Evolutionary conservation across 2,888 invertebrate genomes (phyloP).

Genomic region (Drosophila engyochracea): DNA sequence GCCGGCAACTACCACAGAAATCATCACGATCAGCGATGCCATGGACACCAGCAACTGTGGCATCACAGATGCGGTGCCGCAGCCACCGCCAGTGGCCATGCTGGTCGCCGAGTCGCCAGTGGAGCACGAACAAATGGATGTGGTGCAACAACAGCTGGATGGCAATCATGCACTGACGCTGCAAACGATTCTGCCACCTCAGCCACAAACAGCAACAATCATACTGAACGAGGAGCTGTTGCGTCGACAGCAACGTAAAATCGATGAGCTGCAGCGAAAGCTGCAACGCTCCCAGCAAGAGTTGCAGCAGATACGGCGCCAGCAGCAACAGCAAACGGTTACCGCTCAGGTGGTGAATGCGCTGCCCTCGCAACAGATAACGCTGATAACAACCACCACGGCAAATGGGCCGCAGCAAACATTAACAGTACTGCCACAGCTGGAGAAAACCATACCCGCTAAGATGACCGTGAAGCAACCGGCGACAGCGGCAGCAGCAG

Average conservation of each 20-base stretch:
- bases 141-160: constrained; percentile 83
- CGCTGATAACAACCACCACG: constrained; percentile 81
- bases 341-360: constrained; percentile 77
- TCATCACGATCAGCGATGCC: constrained; percentile 69
- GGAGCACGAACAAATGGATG: constrained; percentile 85
- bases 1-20: constrained; percentile 62
- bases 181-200: constrained; percentile 79
- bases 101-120: constrained; percentile 76
- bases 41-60: constrained; percentile 82
- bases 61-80: constrained; percentile 36
- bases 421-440: constrained; percentile 76
- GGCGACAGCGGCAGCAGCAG: constrained; percentile 32
- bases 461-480: constrained; percentile 73
- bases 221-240: constrained; percentile 90
- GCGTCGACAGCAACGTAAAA: constrained; percentile 93
- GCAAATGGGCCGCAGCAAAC: constrained; percentile 70
- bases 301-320: constrained; percentile 88
- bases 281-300: constrained; percentile 91
- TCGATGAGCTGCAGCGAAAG: constrained; percentile 94
- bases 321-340: constrained; percentile 76
- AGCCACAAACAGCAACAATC: constrained; percentile 84
- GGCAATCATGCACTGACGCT: constrained; percentile 79
- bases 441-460: constrained; percentile 69
- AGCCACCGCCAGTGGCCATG: constrained; percentile 71
- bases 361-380: constrained; percentile 83